Conservation (phyloP, 2,888 invertebrate species). For the Erynnis tages region DNA sequence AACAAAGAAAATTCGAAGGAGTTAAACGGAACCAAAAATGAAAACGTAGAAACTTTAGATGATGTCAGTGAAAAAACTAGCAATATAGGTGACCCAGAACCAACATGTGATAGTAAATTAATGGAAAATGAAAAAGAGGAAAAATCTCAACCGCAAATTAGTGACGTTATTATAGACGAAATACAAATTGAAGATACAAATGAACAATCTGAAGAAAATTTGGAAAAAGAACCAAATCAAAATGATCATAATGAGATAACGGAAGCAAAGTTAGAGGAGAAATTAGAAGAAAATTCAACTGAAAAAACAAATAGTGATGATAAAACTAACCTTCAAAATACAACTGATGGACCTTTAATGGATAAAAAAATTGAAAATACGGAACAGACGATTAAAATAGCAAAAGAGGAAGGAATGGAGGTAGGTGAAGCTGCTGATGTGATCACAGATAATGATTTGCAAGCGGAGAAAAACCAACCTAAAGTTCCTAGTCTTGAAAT, state of each 20-base stretch:
- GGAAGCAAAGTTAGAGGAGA: slow-evolving; percentile 9
- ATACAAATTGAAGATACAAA: background rate
- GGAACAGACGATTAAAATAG: background rate
- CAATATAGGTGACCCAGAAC: background rate
- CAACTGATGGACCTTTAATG: background rate
- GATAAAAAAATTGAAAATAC: background rate
- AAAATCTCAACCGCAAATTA: background rate
- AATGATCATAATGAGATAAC: too few species aligned
- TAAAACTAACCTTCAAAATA: too few species aligned
- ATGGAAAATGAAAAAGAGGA: background rate
- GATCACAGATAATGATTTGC: background rate
- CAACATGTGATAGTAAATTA: background rate
- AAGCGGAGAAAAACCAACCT: background rate
- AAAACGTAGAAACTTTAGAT: slow-evolving; percentile 12
- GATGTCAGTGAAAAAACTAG: background rate
- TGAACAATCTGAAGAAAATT: background rate
- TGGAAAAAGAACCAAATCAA: slow-evolving; percentile 1
- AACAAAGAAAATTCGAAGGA: slow-evolving; percentile 26
- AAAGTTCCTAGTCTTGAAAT: background rate
- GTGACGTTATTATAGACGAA: background rate
- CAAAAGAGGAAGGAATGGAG: background rate
- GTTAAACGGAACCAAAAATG: slow-evolving; percentile 28
- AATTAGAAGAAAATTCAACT: slow-evolving; percentile 6
- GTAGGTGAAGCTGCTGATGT: background rate
- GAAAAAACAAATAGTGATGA: too few species aligned